Evolutionary conservation across 2,113 vertebrate species (phyloP).

Genomic region (Pterocles burchelli): DNA sequence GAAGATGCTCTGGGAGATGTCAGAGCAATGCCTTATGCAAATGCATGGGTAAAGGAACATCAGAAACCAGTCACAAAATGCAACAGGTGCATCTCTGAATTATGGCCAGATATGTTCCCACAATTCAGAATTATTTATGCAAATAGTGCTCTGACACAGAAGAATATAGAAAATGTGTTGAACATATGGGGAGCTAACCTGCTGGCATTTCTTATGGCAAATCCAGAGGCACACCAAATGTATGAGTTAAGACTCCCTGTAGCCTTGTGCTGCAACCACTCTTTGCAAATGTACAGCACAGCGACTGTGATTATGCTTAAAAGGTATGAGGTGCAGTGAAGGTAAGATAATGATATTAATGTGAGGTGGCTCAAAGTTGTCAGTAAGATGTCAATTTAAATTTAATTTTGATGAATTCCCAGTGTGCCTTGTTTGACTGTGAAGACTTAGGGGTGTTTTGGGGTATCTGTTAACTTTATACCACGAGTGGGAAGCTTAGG

Average conservation of each 20-base stretch:
- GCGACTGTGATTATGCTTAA: background rate
- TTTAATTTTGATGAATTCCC: background rate
- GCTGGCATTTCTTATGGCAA: background rate
- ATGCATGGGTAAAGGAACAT: background rate
- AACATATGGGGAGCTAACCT: background rate
- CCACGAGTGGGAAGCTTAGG: background rate
- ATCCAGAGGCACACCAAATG: background rate
- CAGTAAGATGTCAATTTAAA: background rate
- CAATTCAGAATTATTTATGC: background rate
- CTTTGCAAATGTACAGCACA: conserved; percentile 6
- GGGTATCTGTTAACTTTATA: background rate
- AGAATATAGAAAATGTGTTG: background rate
- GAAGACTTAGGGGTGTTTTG: background rate
- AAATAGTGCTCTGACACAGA: background rate
- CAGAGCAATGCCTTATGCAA: background rate
- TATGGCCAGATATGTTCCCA: background rate
- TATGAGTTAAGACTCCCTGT: background rate
- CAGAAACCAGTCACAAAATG: background rate
- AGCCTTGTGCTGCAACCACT: background rate
- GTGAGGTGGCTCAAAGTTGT: background rate
- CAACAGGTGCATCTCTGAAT: background rate
- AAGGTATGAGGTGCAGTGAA: background rate
- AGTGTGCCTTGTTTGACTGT: background rate
- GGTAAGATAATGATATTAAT: background rate
- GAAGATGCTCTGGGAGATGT: background rate